Conservation (phyloP, 1,140 invertebrate species). For the Thalassaphorura encarpata region DNA sequence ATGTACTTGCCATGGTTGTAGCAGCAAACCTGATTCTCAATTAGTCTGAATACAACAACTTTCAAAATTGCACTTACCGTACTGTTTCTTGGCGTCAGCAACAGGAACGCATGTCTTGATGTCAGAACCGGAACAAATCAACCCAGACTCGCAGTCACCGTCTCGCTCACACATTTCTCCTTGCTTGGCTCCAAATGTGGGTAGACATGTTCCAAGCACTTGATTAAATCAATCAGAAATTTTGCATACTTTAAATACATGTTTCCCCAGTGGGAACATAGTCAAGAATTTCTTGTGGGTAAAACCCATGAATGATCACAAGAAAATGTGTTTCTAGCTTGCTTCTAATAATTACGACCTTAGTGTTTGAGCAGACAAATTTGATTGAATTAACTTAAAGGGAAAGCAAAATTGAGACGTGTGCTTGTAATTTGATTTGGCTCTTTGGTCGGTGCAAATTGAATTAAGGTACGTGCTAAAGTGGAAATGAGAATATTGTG, state of each 20-base stretch:
- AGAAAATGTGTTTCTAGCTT: not conserved
- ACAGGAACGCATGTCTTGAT: slow-evolving; percentile 64
- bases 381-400: not conserved
- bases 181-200: slow-evolving; percentile 57
- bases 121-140: slow-evolving; percentile 48
- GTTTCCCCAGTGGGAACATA: not conserved
- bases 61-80: slow-evolving; percentile 47
- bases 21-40: too few species aligned
- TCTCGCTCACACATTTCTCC: slow-evolving; percentile 62
- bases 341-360: not conserved
- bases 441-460: not conserved
- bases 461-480: not conserved
- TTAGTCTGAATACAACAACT: too few species aligned
- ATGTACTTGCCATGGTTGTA: too few species aligned
- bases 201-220: slow-evolving; percentile 59
- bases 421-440: not conserved
- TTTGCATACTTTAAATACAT: not conserved
- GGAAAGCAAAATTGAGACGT: not conserved
- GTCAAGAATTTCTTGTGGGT: not conserved
- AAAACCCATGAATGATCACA: not conserved
- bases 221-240: slow-evolving; percentile 32
- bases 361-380: not conserved
- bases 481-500: not conserved
- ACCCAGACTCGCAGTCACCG: slow-evolving; percentile 61
- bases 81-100: slow-evolving; percentile 61